Percentiles rank a stretch among this genome's conserved stretches.
These are phyloP conservation scores for Torymus texanus DNA, from an alignment of 2,888 invertebrate genomes.

Conservation along the genomic window DNA sequence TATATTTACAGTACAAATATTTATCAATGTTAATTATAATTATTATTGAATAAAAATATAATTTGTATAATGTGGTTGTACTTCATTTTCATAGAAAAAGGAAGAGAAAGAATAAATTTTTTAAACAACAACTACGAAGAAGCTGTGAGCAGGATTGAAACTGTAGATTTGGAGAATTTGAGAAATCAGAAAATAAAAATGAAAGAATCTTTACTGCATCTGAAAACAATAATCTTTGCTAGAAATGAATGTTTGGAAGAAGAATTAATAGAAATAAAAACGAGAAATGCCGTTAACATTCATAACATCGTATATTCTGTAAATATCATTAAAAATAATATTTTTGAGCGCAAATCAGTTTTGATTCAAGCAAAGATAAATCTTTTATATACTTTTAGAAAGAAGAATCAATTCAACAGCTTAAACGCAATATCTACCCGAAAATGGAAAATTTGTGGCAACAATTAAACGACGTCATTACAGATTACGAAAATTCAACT, in stretches of 20 bases:
- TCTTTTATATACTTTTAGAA: slow-evolving; percentile 58
- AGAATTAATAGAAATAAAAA: slow-evolving; percentile 63
- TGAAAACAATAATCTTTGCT: slow-evolving; percentile 79
- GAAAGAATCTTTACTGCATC: slow-evolving; percentile 77
- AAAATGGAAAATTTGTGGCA: slow-evolving; percentile 67
- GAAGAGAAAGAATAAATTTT: slow-evolving; percentile 78
- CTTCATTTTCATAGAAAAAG: slow-evolving; percentile 75
- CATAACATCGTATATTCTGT: slow-evolving; percentile 66
- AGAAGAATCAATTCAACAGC: slow-evolving; percentile 63
- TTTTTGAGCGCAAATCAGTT: no score
- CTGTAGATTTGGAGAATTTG: slow-evolving; percentile 77
- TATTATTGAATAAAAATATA: no score
- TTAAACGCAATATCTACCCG: slow-evolving; percentile 61
- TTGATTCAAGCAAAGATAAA: no score
- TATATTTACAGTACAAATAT: no score
- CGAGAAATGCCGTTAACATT: slow-evolving; percentile 65
- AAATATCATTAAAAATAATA: slow-evolving; percentile 30
- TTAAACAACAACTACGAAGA: slow-evolving; percentile 78
- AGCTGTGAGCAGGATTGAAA: slow-evolving; percentile 77
- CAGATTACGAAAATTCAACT: slow-evolving; percentile 67
- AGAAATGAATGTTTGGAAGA: slow-evolving; percentile 73
- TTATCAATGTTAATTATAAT: no score
- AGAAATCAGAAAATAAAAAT: slow-evolving; percentile 76
- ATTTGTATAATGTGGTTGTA: slow-evolving; percentile 57
- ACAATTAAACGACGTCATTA: slow-evolving; percentile 63